Conservation (phyloP, 2,888 invertebrate species). For the Chymomyza fuscimana region DNA sequence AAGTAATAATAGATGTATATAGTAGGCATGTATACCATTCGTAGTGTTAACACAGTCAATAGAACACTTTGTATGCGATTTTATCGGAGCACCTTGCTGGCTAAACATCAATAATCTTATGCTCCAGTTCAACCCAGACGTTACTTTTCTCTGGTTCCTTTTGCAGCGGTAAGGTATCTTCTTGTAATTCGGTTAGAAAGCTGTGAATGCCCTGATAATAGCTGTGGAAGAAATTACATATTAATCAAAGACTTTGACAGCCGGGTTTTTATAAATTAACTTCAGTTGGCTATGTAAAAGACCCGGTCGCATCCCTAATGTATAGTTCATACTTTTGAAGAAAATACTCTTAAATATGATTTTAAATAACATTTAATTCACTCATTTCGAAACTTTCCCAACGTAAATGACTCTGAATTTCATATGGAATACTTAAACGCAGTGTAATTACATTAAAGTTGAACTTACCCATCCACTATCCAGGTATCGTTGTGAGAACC, state of each 20-base stretch:
- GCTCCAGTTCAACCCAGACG: constrained; percentile 77
- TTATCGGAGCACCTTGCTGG: constrained; percentile 15
- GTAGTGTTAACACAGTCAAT: constrained; percentile 69
- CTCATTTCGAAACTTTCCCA: no score
- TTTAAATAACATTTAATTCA: no score
- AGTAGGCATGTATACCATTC: constrained; percentile 38
- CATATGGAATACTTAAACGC: no score
- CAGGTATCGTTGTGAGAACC: constrained; percentile 98
- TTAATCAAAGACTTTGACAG: not conserved
- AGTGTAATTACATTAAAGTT: not conserved
- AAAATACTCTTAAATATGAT: no score
- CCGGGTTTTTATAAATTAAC: no score
- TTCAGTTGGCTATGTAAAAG: no score
- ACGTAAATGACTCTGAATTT: no score
- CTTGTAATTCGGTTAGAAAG: constrained; percentile 76
- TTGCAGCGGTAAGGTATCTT: constrained; percentile 75
- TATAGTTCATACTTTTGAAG: no score
- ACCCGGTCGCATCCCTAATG: no score
- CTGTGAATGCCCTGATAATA: constrained; percentile 78
- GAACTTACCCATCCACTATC: constrained; percentile 88
- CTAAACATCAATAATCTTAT: constrained; percentile 69
- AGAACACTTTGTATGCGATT: constrained; percentile 53
- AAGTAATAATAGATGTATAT: constrained; percentile 12
- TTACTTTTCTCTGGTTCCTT: constrained; percentile 78
- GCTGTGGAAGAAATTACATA: constrained; percentile 49